These are phyloP conservation scores for Drosophila paramelanica DNA, from an alignment of 2,888 invertebrate species.

Conservation along the genomic window DNA sequence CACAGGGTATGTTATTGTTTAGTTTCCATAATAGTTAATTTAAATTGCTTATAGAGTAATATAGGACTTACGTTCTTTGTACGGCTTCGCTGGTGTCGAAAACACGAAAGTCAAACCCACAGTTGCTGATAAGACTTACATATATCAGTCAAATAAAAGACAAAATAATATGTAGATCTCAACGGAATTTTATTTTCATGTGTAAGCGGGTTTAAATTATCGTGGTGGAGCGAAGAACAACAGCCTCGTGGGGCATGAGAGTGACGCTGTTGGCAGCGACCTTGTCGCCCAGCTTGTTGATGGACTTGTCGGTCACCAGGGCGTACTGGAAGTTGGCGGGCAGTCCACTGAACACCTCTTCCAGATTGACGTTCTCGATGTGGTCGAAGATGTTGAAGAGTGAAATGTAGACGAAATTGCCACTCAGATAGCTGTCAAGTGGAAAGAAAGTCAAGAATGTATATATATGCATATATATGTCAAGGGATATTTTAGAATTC, in stretches of 20 bases:
- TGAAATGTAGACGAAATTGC: slow-evolving; percentile 83
- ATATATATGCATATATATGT: too few species aligned
- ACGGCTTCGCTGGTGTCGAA: background rate
- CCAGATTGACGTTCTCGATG: slow-evolving; percentile 84
- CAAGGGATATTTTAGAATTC: accelerated
- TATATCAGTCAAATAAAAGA: slow-evolving; percentile 8
- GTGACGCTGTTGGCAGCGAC: slow-evolving; percentile 61
- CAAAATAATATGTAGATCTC: background rate
- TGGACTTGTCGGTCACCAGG: slow-evolving; percentile 78
- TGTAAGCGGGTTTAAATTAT: slow-evolving; percentile 24
- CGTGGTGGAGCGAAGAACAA: slow-evolving; percentile 71
- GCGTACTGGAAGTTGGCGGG: slow-evolving; percentile 73
- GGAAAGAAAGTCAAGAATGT: background rate
- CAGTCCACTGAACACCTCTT: slow-evolving; percentile 62
- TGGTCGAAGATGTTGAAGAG: slow-evolving; percentile 85
- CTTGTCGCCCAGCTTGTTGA: slow-evolving; percentile 70
- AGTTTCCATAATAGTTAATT: background rate
- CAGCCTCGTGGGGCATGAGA: slow-evolving; percentile 76
- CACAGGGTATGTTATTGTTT: background rate
- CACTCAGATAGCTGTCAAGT: slow-evolving; percentile 54
- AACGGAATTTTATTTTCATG: slow-evolving; percentile 7
- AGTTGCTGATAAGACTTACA: slow-evolving; percentile 9
- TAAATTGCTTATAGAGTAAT: background rate
- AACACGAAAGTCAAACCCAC: background rate
- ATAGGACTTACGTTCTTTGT: background rate